A percentile compares a stretch with the other conserved stretches of the same genome.
Evolutionary conservation across 2,888 invertebrate species (phyloP).

Genomic region (Portevinia maculata): DNA sequence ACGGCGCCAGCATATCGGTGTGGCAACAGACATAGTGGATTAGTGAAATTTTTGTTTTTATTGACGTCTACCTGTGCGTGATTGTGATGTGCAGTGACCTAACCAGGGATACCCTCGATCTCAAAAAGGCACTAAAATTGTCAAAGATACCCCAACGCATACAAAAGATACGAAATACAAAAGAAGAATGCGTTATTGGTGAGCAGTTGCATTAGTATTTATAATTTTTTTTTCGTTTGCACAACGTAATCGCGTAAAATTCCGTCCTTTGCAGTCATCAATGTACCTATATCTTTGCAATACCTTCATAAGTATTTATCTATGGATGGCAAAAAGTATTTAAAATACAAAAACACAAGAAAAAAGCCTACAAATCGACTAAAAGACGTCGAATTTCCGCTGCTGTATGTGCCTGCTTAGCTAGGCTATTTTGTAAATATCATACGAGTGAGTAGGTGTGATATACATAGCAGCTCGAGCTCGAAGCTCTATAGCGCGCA

Average conservation of each 20-base stretch:
- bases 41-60: constrained; percentile 41
- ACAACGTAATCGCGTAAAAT: constrained; percentile 69
- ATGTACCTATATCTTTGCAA: constrained; percentile 61
- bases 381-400: constrained; percentile 67
- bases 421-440: constrained; percentile 62
- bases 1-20: constrained; percentile 63
- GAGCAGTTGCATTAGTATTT: constrained; percentile 15
- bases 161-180: constrained; percentile 10
- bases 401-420: constrained; percentile 32
- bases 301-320: constrained; percentile 43
- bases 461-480: constrained; percentile 40
- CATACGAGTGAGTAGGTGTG: constrained; percentile 64
- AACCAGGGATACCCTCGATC: constrained; percentile 67
- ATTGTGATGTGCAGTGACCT: constrained; percentile 50
- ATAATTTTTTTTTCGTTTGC: constrained; percentile 27
- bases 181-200: neutral
- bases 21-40: constrained; percentile 47
- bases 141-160: constrained; percentile 12
- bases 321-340: constrained; percentile 49
- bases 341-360: constrained; percentile 37
- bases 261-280: constrained; percentile 65
- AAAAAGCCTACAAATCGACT: constrained; percentile 64
- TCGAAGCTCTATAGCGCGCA: constrained; percentile 20
- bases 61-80: constrained; percentile 47
- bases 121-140: constrained; percentile 41